Evolutionary conservation across 30 jellyfish, hydroid and myxozoan genomes (phyloP).

Genomic region (Clytia hemisphaerica): DNA sequence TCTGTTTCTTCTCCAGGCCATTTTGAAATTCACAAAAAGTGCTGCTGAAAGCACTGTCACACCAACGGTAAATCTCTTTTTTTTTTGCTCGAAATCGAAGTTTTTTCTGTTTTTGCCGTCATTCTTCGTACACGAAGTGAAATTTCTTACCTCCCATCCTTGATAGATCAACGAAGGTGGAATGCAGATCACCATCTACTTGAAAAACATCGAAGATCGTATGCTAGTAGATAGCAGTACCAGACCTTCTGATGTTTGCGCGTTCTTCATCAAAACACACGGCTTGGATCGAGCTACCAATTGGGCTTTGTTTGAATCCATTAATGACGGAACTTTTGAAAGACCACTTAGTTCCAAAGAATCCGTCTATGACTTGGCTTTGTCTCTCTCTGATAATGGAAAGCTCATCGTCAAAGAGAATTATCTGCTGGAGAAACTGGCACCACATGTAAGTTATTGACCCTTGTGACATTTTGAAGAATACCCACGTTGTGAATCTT

Average conservation of each 20-base stretch:
- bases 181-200: slow-evolving; percentile 23
- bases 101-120: too few relatives aligned
- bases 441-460: slow-evolving; percentile 61
- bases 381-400: slow-evolving; percentile 42
- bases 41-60: too few relatives aligned
- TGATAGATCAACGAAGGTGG: too few relatives aligned
- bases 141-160: too few relatives aligned
- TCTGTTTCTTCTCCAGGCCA: too few relatives aligned
- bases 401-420: slow-evolving; percentile 41
- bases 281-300: slow-evolving; percentile 49
- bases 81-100: too few relatives aligned
- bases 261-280: slow-evolving; percentile 38
- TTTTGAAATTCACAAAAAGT: too few relatives aligned
- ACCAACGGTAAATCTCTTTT: too few relatives aligned
- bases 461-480: background rate
- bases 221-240: slow-evolving; percentile 35
- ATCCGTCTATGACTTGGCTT: slow-evolving; percentile 50
- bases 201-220: slow-evolving; percentile 8
- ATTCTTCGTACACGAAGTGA: too few relatives aligned
- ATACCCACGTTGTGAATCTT: background rate
- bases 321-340: slow-evolving; percentile 47
- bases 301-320: slow-evolving; percentile 73
- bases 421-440: slow-evolving; percentile 71
- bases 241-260: slow-evolving; percentile 70
- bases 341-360: slow-evolving; percentile 78